Evolutionary conservation across 2,888 invertebrate genomes (phyloP), one percentile per base, ranked within the genome.

Genomic region (Aplocera efformata): DNA sequence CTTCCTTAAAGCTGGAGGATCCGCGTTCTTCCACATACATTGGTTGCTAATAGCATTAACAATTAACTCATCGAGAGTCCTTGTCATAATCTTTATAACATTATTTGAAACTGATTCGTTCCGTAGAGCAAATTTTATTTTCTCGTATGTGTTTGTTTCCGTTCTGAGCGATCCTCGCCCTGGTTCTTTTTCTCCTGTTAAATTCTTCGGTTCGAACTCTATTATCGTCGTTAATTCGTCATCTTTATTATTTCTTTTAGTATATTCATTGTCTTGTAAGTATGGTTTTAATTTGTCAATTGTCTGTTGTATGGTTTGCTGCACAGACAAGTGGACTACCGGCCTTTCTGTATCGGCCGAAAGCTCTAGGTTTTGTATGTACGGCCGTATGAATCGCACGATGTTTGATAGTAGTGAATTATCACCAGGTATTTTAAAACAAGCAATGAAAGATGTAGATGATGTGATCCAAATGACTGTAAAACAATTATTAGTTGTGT

Each of bases 1-100:
- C 33, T 39, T 34, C 1, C 35, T 13, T 7, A n/a, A n/a, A n/a
- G 32, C 3, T 3, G 36, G 29, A 23, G 23, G n/a, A 6, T 36
- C 32, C 4, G 22, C 10, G 17, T 17, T 32, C 17, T 32, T 40
- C 40, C 45, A 44, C 3, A 10, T 54, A 39, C 82, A 82, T 32
- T 72, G 60, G 8, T 57, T 69, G 20, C 59, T 55, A 10, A 74
- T 49, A 33, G 81, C 35, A 10, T 61, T 57, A 1, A 60, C 63
- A 31, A 81, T 64, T 42, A 83, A 54, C 3, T 69, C 63, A 28
- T 83, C 79, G 3, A 85, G 48, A 0, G 76, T 73, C 23, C 53
- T 64, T 1, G 56, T 56, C 1, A 83, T 60, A 1, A 74, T 40
- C 6, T 46, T 44, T 38, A 66, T 72, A 0, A 78, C 76, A 43